Percentiles rank a stretch among this genome's conserved stretches.
These are phyloP conservation scores for Anastrepha ludens DNA, from an alignment of 1,140 invertebrate species.

Conservation along the genomic window DNA sequence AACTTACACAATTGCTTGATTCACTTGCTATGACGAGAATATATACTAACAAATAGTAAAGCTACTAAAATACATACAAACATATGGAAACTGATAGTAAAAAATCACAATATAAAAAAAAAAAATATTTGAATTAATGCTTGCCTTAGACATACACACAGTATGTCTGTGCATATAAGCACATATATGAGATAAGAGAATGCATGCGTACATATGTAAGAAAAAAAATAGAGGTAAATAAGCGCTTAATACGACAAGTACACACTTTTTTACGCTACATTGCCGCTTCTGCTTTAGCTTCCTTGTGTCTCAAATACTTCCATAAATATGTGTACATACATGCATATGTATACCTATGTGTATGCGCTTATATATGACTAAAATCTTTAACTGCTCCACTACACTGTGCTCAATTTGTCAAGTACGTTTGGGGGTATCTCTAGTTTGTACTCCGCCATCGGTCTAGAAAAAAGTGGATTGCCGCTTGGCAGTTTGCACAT, in stretches of 20 bases:
- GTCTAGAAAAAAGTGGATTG: not conserved
- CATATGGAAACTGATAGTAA: constrained; percentile 12
- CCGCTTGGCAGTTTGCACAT: not conserved
- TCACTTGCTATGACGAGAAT: not conserved
- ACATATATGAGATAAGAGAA: not conserved
- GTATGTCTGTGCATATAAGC: not conserved
- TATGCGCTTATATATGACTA: not conserved
- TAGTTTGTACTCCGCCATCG: not conserved
- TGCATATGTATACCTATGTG: not conserved
- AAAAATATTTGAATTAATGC: not conserved
- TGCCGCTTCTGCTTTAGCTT: not conserved
- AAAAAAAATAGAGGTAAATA: not conserved
- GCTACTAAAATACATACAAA: not conserved
- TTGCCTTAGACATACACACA: not conserved
- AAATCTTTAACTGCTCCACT: not conserved
- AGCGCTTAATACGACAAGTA: too few species aligned
- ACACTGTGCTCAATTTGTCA: constrained; percentile 18
- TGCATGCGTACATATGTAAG: not conserved
- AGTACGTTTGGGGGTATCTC: not conserved
- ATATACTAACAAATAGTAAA: not conserved
- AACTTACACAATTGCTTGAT: not conserved
- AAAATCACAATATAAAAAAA: not conserved
- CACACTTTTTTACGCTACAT: not conserved
- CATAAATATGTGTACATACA: not conserved
- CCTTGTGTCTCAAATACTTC: not conserved